phyloP scores from a whole-genome alignment of 2,888 invertebrate genomes.

The Craniophora ligustri region DNA sequence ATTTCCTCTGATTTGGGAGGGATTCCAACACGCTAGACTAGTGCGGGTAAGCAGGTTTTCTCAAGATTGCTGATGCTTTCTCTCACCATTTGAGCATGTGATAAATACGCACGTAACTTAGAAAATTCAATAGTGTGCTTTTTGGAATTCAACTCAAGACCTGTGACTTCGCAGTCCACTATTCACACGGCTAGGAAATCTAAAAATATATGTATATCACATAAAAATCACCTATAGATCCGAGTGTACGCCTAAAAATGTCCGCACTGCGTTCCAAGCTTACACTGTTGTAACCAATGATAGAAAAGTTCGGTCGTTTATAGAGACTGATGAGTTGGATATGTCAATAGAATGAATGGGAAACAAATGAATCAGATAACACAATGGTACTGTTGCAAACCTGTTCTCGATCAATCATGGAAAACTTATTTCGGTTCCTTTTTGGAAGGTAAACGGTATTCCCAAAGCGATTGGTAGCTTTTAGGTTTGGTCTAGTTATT shows the following conservation, averaged over 20 bases:
- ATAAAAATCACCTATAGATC: slow-evolving; percentile 1
- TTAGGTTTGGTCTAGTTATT: not conserved
- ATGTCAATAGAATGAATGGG: slow-evolving; percentile 12
- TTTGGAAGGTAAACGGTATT: slow-evolving; percentile 5
- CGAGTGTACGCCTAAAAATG: slow-evolving; percentile 1
- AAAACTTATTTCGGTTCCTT: slow-evolving; percentile 5
- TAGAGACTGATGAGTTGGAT: slow-evolving; percentile 12
- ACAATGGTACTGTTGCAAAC: slow-evolving; percentile 9
- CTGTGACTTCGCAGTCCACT: too few species aligned
- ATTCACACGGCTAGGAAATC: too few species aligned
- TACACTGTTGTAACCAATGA: slow-evolving; percentile 7
- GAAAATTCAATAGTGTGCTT: too few species aligned
- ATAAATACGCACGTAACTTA: too few species aligned
- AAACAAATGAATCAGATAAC: slow-evolving; percentile 16
- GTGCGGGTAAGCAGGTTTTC: too few species aligned
- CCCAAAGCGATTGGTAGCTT: not conserved
- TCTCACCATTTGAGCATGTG: too few species aligned
- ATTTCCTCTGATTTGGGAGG: too few species aligned
- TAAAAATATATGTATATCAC: too few species aligned
- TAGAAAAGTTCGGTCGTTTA: slow-evolving; percentile 9
- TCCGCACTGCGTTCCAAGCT: slow-evolving; percentile 21
- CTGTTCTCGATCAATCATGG: slow-evolving; percentile 1
- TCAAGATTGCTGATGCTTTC: too few species aligned
- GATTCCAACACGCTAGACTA: too few species aligned
- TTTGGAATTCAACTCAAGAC: too few species aligned